These are phyloP conservation scores for Pachyramphus minor DNA, from an alignment of 2,113 vertebrate species.

Conservation along the genomic window DNA sequence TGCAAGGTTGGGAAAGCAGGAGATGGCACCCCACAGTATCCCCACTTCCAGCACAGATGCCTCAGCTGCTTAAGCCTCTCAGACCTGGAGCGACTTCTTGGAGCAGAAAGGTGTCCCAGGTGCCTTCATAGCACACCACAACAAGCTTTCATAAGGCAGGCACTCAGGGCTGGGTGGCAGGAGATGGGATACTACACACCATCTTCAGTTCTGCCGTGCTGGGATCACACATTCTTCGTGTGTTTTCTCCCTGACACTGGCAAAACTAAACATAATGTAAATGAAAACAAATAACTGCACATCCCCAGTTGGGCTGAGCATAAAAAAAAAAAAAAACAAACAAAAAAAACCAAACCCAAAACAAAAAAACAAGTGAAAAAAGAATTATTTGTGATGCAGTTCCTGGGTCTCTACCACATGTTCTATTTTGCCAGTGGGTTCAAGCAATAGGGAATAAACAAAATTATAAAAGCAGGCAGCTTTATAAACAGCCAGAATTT, in stretches of 20 bases:
- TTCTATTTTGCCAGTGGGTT: not conserved
- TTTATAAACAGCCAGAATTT: not conserved
- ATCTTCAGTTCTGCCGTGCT: not conserved
- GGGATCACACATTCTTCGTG: not conserved
- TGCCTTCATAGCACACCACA: not conserved
- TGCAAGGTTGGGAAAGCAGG: not conserved
- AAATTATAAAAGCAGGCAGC: not conserved
- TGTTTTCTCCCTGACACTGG: not conserved
- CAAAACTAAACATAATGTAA: not conserved
- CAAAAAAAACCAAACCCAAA: not conserved
- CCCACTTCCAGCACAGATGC: not conserved
- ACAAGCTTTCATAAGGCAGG: not conserved
- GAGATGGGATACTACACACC: not conserved
- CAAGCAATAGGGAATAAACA: not conserved
- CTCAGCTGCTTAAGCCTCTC: not conserved
- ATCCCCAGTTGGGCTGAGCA: not conserved
- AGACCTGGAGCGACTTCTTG: not conserved
- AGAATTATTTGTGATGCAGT: not conserved
- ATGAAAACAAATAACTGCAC: not conserved
- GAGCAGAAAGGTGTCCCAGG: not conserved
- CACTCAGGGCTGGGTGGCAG: not conserved
- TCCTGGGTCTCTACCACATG: not conserved
- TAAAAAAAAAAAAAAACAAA: not conserved
- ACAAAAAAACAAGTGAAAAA: not conserved
- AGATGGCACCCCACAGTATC: not conserved